phyloP scores from a whole-genome alignment of 2,888 invertebrate species.

The Acrobasis suavella region DNA sequence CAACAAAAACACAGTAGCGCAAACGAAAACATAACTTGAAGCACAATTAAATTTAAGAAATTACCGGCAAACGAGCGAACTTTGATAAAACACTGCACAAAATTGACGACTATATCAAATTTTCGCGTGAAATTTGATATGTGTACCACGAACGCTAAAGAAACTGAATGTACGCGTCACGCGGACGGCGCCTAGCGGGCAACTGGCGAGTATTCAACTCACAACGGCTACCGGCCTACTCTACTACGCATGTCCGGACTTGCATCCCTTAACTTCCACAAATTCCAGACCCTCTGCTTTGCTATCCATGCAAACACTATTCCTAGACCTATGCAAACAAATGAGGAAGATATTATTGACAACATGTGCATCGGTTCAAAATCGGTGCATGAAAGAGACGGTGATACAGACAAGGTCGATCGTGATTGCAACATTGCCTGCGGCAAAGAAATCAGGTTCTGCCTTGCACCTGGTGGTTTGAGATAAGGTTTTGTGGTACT shows the following conservation, averaged over 20 bases:
- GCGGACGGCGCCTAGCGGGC: slow-evolving; percentile 64
- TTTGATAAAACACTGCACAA: slow-evolving; percentile 66
- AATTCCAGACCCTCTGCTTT: slow-evolving; percentile 47
- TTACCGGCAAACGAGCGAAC: slow-evolving; percentile 65
- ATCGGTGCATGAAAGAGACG: slow-evolving; percentile 46
- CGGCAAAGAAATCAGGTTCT: slow-evolving; percentile 54
- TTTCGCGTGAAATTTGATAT: slow-evolving; percentile 81
- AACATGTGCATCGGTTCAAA: slow-evolving; percentile 8
- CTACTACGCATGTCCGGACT: slow-evolving; percentile 77
- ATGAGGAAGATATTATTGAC: slow-evolving; percentile 8
- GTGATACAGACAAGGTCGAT: slow-evolving; percentile 62
- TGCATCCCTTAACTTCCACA: slow-evolving; percentile 62
- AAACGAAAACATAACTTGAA: slow-evolving; percentile 46
- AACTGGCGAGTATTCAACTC: slow-evolving; percentile 63
- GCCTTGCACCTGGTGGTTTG: slow-evolving; percentile 60
- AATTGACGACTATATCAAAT: slow-evolving; percentile 78
- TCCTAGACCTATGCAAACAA: slow-evolving; percentile 28
- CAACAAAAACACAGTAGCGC: slow-evolving; percentile 70
- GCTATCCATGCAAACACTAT: slow-evolving; percentile 35
- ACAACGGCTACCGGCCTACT: slow-evolving; percentile 65
- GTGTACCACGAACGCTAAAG: slow-evolving; percentile 60
- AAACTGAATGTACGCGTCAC: slow-evolving; percentile 48
- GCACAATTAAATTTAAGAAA: slow-evolving; percentile 50
- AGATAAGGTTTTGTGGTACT: slow-evolving; percentile 61
- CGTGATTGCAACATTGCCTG: slow-evolving; percentile 61